phyloP scores from a whole-genome alignment of 2,888 invertebrate species.

The Ctena decussata region DNA sequence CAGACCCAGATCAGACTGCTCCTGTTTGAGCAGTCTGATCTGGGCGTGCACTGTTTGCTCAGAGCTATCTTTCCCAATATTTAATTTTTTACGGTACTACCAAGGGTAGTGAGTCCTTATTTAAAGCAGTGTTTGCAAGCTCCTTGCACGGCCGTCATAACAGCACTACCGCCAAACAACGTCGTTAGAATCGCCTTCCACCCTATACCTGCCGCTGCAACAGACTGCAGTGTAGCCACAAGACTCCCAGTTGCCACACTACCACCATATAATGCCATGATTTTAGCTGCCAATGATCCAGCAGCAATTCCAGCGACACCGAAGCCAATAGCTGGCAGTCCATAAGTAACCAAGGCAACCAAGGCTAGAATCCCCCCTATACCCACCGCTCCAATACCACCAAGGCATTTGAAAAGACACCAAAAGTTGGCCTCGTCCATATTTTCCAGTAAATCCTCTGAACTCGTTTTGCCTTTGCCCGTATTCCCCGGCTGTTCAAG shows the following conservation, averaged over 20 bases:
- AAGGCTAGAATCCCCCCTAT: background rate
- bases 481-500: too few relatives aligned
- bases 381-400: background rate
- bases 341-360: background rate
- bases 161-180: background rate
- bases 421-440: background rate
- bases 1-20: too few relatives aligned
- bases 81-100: too few relatives aligned
- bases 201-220: background rate
- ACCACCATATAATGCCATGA: background rate
- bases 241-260: background rate
- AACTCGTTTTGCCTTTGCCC: background rate
- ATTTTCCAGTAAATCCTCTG: background rate
- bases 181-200: background rate
- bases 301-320: background rate
- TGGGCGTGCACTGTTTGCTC: too few relatives aligned
- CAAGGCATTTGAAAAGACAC: conserved; percentile 17
- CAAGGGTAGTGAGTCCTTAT: too few relatives aligned
- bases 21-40: too few relatives aligned
- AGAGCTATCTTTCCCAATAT: too few relatives aligned
- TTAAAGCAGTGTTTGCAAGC: background rate
- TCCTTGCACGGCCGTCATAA: background rate
- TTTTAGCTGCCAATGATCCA: background rate
- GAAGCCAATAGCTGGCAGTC: background rate
- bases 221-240: background rate